Base-by-base conservation (phyloP, 2,797 vertebrate genomes). In the Sardinella longiceps region DNA sequence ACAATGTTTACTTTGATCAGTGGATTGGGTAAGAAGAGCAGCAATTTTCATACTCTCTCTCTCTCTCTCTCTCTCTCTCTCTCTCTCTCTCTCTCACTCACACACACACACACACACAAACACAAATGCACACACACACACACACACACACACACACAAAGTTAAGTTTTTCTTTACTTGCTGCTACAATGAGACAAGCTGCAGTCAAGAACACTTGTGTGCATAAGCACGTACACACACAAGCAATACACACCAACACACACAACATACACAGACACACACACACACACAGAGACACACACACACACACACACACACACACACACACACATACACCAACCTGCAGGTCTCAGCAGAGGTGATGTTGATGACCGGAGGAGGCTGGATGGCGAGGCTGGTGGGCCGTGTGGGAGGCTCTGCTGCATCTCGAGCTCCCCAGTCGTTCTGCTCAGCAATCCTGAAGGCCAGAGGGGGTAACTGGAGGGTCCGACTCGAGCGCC, bases 401-500 rank as follows among this genome's bases (percentile, higher is more conserved):
- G 96, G 95, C 50, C 96, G 92, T 43, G 37, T 23, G 70, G 91
- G 85, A 1, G 94, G 83, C 56, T 63, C 87, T 33, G 96, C 96
- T 0, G 81, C 53, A 60, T 96, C 96, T 88, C 88, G 95, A 88
- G 88, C 93, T 74, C 94, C 94, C 94, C 94, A 94, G n/a, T 96
- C 95, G 25, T 92, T 87, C 89, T 96, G 95, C 80, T 97, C 96
- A 60, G 96, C 84, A 82, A 94, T 94, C 84, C 96, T 93, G 92
- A 96, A 97, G 88, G 94, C 95, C 30, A 97, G 89, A 0, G 96
- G 94, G 0, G 96, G 96, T 83, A 97, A 95, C 89, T 97, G 96
- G 28, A 97, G 90, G 33, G 87, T 96, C 48, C 95, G 93, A 50
- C 93, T 95, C 0, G 96, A 97, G n/a, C 95, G 94, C 84, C 96